Evolutionary conservation across 2,797 vertebrate species (phyloP).

Genomic region (Spinus olivaceus): DNA sequence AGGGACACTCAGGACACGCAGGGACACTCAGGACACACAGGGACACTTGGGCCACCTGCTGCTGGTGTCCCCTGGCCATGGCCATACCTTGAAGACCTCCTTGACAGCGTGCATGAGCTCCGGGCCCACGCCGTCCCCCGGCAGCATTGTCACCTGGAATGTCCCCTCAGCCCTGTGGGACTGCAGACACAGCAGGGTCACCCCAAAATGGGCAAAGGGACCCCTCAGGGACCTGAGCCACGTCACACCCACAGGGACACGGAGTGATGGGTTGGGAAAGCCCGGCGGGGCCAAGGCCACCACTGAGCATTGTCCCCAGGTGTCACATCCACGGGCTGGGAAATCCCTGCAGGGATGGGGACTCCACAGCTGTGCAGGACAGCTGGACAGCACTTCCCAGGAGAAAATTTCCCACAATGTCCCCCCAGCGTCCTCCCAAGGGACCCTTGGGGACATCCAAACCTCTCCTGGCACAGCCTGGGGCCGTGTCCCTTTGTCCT

Average conservation of each 20-base stretch:
- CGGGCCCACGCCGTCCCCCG: background rate
- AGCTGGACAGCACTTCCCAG: background rate
- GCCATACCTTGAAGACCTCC: slow-evolving; percentile 47
- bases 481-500: background rate
- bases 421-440: background rate
- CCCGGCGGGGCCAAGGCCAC: too few relatives aligned
- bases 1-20: fast-evolving
- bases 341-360: background rate
- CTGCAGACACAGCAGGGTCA: background rate
- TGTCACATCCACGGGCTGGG: background rate
- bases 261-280: fast-evolving
- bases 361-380: background rate
- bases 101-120: slow-evolving; percentile 45
- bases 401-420: background rate
- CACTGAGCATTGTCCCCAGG: too few relatives aligned
- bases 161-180: background rate
- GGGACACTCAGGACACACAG: too few relatives aligned
- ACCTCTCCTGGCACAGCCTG: background rate
- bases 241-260: background rate
- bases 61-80: background rate
- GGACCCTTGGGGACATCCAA: background rate
- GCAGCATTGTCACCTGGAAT: slow-evolving; percentile 48
- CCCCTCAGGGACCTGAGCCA: background rate
- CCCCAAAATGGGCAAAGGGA: background rate
- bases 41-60: background rate